phyloP scores from a whole-genome alignment of 2,113 vertebrate genomes.

The Eurystomus gularis region DNA sequence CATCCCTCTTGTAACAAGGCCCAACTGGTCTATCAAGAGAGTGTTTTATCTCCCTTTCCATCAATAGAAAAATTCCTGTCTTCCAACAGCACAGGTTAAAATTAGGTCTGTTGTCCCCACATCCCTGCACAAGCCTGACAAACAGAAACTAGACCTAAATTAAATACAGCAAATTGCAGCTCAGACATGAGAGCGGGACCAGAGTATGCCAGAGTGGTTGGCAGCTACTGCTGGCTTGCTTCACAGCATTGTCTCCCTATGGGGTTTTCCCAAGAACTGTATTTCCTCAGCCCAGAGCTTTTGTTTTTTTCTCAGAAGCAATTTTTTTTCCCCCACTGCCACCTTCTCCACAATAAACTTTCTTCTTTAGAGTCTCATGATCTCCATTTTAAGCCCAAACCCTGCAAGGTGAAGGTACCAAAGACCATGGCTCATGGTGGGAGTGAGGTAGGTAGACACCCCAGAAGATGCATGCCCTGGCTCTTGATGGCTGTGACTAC shows the following conservation, averaged over 20 bases:
- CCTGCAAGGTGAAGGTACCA: not conserved
- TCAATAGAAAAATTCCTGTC: not conserved
- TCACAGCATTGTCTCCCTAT: not conserved
- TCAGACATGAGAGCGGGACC: not conserved
- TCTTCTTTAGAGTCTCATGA: not conserved
- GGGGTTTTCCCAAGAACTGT: not conserved
- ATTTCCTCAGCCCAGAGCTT: not conserved
- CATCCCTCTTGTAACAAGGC: not conserved
- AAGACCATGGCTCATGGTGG: not conserved
- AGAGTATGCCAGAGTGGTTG: rapidly evolving
- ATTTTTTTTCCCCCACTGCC: not conserved
- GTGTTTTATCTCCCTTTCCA: not conserved
- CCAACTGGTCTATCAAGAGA: not conserved
- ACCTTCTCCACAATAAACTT: not conserved
- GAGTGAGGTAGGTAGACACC: rapidly evolving
- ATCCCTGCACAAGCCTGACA: not conserved
- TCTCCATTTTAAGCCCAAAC: not conserved
- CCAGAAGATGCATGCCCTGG: not conserved
- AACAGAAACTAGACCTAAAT: not conserved
- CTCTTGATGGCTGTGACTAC: not conserved
- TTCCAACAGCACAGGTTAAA: not conserved
- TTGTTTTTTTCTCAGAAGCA: not conserved
- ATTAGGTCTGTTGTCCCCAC: not conserved
- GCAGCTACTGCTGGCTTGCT: not conserved
- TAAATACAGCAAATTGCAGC: not conserved